Evolutionary conservation across 2,888 invertebrate species (phyloP).

Genomic region (Blera fallax): DNA sequence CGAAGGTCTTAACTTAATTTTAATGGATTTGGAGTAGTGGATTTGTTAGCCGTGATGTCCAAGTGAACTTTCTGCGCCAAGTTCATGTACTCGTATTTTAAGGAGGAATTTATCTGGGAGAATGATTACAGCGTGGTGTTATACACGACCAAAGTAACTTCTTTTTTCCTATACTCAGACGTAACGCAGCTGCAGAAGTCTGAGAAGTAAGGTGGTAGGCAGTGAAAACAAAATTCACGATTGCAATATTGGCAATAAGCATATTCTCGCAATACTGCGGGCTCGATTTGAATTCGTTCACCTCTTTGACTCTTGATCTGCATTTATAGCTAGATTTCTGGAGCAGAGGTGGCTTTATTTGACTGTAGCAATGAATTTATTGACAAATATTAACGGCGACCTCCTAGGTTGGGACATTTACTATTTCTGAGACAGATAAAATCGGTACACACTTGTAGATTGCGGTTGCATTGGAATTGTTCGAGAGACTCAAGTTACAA

Average conservation of each 20-base stretch:
- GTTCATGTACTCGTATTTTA: background rate
- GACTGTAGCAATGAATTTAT: background rate
- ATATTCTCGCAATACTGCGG: background rate
- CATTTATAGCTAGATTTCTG: background rate
- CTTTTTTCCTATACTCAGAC: background rate
- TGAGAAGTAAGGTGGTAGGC: constrained; percentile 2
- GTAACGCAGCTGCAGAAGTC: background rate
- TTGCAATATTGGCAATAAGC: background rate
- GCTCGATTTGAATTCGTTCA: background rate
- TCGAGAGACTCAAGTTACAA: background rate
- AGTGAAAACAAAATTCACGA: background rate
- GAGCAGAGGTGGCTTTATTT: background rate
- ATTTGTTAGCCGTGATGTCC: background rate
- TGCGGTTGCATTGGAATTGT: constrained; percentile 57
- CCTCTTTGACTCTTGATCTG: constrained; percentile 21
- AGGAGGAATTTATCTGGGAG: background rate
- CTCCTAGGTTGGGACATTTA: constrained; percentile 68
- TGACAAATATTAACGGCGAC: constrained; percentile 70
- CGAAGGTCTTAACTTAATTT: constrained; percentile 32
- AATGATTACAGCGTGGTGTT: background rate
- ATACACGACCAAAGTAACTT: background rate
- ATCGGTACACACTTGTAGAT: background rate
- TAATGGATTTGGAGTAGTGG: background rate
- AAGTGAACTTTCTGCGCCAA: background rate
- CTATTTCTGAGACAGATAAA: background rate